A percentile compares a stretch with the other conserved stretches of the same genome.
phyloP scores from a whole-genome alignment of 2,113 vertebrate species.

The Dicerorhinus sumatrensis region DNA sequence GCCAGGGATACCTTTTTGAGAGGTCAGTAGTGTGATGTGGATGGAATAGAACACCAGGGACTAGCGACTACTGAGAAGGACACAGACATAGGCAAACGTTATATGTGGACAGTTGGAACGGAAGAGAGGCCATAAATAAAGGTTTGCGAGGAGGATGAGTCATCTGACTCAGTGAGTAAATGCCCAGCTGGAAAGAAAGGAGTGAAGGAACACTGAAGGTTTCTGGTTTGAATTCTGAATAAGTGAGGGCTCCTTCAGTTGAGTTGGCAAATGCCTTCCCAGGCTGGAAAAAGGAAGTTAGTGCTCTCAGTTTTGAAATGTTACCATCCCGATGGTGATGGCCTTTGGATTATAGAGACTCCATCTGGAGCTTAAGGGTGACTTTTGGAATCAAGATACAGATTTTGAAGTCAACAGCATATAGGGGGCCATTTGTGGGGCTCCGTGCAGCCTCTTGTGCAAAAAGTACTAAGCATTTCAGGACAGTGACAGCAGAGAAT shows the following conservation, averaged over 20 bases:
- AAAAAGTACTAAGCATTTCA: neutral
- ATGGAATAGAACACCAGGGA: neutral
- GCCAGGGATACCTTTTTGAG: neutral
- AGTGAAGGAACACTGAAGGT: rapidly evolving
- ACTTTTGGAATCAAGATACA: neutral
- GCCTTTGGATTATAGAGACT: rapidly evolving
- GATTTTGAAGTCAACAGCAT: neutral
- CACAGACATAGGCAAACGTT: rapidly evolving
- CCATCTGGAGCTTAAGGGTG: too few relatives aligned
- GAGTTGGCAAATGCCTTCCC: neutral
- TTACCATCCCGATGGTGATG: rapidly evolving
- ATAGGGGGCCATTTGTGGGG: rapidly evolving
- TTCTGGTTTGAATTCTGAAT: too few relatives aligned
- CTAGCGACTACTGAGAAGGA: rapidly evolving
- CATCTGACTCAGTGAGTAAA: rapidly evolving
- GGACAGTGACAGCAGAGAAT: rapidly evolving
- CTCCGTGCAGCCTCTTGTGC: neutral
- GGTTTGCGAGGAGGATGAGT: neutral
- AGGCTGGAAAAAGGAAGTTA: neutral
- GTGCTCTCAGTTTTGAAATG: neutral
- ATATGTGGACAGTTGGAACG: rapidly evolving
- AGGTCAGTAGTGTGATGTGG: neutral
- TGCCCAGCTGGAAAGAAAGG: neutral
- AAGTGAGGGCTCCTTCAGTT: neutral
- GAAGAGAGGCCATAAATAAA: too few relatives aligned